Conservation (phyloP, 2,797 vertebrate genomes). For the Alfaro cultratus region DNA sequence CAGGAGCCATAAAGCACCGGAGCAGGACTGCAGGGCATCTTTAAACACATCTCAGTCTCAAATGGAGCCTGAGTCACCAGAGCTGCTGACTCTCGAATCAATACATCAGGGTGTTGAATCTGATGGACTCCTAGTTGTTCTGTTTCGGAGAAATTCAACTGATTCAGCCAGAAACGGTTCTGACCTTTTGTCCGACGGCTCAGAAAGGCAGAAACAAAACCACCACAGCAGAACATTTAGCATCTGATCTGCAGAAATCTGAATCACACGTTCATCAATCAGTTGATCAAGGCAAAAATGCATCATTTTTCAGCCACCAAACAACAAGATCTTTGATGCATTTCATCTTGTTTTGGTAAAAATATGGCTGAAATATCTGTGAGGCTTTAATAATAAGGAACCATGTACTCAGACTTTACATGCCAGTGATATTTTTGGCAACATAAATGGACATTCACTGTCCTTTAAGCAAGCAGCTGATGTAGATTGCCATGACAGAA, state of each 20-base stretch:
- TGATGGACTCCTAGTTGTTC: background rate
- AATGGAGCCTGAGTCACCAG: background rate
- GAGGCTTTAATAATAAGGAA: background rate
- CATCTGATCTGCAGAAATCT: background rate
- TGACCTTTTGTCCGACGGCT: background rate
- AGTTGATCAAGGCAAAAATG: background rate
- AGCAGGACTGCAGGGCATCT: background rate
- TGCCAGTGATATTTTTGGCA: background rate
- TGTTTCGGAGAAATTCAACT: background rate
- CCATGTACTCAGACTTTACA: background rate
- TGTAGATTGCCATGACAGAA: background rate
- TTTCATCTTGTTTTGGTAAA: background rate
- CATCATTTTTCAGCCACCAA: background rate
- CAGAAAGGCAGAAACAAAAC: background rate
- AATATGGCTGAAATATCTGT: background rate
- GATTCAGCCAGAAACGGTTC: background rate
- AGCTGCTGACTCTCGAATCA: constrained; percentile 28
- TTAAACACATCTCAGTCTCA: background rate
- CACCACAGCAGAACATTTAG: background rate
- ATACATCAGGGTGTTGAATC: constrained; percentile 8
- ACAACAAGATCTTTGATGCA: background rate
- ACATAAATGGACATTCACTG: background rate
- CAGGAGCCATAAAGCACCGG: background rate
- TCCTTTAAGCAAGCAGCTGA: background rate
- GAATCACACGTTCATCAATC: background rate